Percentiles rank a stretch among this genome's conserved stretches.
These are phyloP conservation scores for Synanthedon tipuliformis DNA, from an alignment of 2,888 invertebrate species.

Conservation along the genomic window DNA sequence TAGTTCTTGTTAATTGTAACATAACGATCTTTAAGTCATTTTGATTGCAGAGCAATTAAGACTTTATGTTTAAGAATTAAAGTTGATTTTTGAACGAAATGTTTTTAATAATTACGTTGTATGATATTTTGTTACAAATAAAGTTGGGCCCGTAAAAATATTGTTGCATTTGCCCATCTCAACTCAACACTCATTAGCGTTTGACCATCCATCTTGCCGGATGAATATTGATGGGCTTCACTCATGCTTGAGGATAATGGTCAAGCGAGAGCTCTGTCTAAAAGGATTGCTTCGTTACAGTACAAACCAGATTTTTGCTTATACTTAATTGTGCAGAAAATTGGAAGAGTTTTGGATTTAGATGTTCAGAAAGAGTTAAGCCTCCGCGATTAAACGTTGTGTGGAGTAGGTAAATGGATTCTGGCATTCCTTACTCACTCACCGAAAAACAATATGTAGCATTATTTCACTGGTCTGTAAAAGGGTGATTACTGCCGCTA, in stretches of 20 bases:
- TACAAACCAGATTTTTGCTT: constrained; percentile 3
- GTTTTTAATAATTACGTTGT: not conserved
- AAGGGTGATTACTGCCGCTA: too few relatives aligned
- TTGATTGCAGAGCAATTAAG: not conserved
- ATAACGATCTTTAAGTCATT: not conserved
- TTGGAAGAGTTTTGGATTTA: too few relatives aligned
- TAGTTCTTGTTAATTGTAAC: too few relatives aligned
- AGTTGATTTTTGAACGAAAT: not conserved
- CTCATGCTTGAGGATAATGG: not conserved
- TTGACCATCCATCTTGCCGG: not conserved
- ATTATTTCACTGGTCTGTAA: too few relatives aligned
- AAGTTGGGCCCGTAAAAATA: constrained; percentile 8
- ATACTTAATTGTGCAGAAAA: not conserved
- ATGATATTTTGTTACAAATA: constrained; percentile 1
- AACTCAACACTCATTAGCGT: constrained; percentile 8
- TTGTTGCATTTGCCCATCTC: constrained; percentile 3
- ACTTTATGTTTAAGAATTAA: not conserved
- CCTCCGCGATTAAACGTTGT: too few relatives aligned
- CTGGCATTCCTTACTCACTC: too few relatives aligned
- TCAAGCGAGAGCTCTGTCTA: not conserved
- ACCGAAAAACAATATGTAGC: too few relatives aligned
- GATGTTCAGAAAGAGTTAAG: too few relatives aligned
- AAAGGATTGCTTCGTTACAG: constrained; percentile 1
- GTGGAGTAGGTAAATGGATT: too few relatives aligned
- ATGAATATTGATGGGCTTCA: not conserved